Evolutionary conservation across 2,888 invertebrate genomes (phyloP).

Genomic region (Thelaira solivaga): DNA sequence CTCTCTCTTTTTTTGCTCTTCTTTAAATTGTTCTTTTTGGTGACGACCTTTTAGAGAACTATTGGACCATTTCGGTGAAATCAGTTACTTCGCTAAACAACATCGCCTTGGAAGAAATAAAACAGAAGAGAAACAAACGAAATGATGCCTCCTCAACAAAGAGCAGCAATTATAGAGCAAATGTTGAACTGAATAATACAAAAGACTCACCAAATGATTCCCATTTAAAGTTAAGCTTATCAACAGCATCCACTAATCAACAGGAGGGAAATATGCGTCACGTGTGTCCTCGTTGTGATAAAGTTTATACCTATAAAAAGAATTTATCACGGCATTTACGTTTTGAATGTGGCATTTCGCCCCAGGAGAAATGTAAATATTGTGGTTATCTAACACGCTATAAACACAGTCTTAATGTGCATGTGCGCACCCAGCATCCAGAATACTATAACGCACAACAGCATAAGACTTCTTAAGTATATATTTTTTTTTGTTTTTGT

Average conservation of each 20-base stretch:
- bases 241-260: constrained; percentile 1
- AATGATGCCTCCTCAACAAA: constrained; percentile 25
- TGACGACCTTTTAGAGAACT: constrained; percentile 69
- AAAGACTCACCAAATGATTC: neutral
- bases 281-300: constrained; percentile 79
- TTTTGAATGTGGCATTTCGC: constrained; percentile 80
- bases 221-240: neutral
- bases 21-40: too few relatives aligned
- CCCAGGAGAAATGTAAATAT: constrained; percentile 79
- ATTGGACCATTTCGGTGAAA: constrained; percentile 73
- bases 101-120: constrained; percentile 65
- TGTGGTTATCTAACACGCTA: constrained; percentile 79
- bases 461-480: constrained; percentile 42
- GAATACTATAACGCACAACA: constrained; percentile 60
- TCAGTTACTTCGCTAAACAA: constrained; percentile 76
- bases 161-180: neutral
- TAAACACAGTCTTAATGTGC: constrained; percentile 78
- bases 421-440: constrained; percentile 77
- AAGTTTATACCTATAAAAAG: constrained; percentile 80
- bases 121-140: constrained; percentile 46
- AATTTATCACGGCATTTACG: constrained; percentile 80
- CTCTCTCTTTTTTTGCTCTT: neutral
- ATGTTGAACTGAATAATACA: neutral
- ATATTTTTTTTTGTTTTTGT: neutral
- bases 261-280: constrained; percentile 63